These are phyloP conservation scores for Bubo bubo DNA, from an alignment of 2,113 vertebrate species.

Conservation along the genomic window DNA sequence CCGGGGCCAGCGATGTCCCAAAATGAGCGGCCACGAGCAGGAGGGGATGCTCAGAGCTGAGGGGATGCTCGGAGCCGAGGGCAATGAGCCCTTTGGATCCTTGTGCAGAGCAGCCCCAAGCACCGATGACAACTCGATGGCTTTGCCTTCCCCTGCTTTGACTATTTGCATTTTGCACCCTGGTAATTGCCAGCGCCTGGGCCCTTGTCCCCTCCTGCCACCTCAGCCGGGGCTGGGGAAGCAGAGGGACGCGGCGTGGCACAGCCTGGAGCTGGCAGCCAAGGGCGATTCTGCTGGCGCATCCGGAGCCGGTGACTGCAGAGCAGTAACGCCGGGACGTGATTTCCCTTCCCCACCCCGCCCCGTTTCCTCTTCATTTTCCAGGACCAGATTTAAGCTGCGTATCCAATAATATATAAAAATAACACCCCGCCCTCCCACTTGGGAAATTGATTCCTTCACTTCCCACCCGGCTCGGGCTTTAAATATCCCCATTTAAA, in stretches of 20 bases:
- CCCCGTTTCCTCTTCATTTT: not conserved
- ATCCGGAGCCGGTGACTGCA: fast-evolving
- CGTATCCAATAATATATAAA: constrained; percentile 15
- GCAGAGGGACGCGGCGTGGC: fast-evolving
- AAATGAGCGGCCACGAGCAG: fast-evolving
- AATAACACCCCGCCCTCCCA: constrained; percentile 63
- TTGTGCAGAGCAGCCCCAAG: fast-evolving
- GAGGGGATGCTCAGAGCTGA: not conserved
- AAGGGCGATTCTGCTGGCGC: fast-evolving
- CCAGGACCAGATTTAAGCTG: constrained; percentile 14
- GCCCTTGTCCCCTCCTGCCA: not conserved
- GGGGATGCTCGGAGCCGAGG: not conserved
- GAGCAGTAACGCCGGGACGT: fast-evolving
- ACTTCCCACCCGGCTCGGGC: constrained; percentile 34
- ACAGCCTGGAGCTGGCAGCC: not conserved
- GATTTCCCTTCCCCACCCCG: not conserved
- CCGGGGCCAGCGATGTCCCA: fast-evolving
- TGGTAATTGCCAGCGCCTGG: not conserved
- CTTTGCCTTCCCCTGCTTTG: not conserved
- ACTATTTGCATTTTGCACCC: not conserved
- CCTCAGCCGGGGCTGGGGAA: fast-evolving
- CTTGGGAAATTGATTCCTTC: constrained; percentile 61
- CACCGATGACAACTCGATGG: fast-evolving
- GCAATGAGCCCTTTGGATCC: not conserved
- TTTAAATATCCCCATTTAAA: constrained; percentile 62